Base-by-base conservation (phyloP, 37 sponge, comb jelly and placozoan species). In the Halisarca cf. caerulea region DNA sequence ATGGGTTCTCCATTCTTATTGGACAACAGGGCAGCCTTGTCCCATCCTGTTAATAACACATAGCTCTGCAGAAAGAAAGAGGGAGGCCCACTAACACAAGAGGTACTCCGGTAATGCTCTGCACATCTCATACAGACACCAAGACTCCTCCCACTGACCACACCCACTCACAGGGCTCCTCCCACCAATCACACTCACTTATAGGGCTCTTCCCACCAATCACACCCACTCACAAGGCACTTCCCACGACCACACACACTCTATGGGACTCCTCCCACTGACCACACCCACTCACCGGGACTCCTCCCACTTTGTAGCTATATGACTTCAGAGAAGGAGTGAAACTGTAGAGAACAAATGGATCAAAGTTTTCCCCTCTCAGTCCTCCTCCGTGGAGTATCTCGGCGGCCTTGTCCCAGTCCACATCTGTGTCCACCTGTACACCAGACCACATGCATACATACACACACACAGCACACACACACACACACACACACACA, bases 371-470 rank as follows among this genome's bases (percentile, higher is more conserved):
- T 0, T 80, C 35, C 1, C 39, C 80, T 58, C 21, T 57, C 59
- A n/a, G 36, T 3, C 59, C 38, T 34, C 40, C 40, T 15, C 60
- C 60, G 61, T 92, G 86, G 39, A 93, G 78, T 34, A 87, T 64
- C 40, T 88, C 77, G 36, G 94, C 78, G 11, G 86, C 91, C 2
- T 42, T 0, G 37, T 88, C 89, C 94, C 94, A 93, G 59, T 93
- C 88, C 38, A 80, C 85, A 15, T 0, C 21, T 7, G 83, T 85
- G 72, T 91, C 91, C 11, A 74, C 84, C 91, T 90, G 43, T 33
- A 83, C 25, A 66, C 6, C 64, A 69, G 38, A 41, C 28, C 27
- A 7, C 21, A 2, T 8, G 36, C 28, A 7, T 43, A 55, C 14
- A 42, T 54, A 4, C 51, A 6, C 53, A 79, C 47, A 43, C 25